Evolutionary conservation across 2,888 invertebrate genomes (phyloP).

Genomic region (Apotomis capreana): DNA sequence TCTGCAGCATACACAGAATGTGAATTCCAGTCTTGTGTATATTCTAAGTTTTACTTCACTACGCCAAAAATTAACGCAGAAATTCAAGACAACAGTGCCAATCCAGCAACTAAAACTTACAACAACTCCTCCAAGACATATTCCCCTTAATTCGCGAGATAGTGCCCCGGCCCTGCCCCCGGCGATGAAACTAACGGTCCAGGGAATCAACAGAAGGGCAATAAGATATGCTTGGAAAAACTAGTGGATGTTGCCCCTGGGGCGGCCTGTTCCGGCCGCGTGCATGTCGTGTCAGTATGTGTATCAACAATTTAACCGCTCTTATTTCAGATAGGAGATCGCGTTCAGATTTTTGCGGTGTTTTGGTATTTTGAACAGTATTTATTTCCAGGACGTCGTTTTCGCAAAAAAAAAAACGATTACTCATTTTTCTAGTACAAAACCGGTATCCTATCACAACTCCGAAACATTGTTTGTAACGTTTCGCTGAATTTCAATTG

Average conservation of each 20-base stretch:
- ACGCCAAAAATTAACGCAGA: slow-evolving; percentile 1
- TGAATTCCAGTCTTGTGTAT: background rate
- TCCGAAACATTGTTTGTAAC: too few relatives aligned
- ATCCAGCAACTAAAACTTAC: slow-evolving; percentile 37
- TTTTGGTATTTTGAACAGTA: background rate
- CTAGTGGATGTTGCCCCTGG: slow-evolving; percentile 77
- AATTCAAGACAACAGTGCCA: slow-evolving; percentile 9
- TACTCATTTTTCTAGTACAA: too few relatives aligned
- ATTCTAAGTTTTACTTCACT: background rate
- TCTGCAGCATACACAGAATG: background rate
- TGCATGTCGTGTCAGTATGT: background rate
- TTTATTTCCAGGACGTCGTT: too few relatives aligned
- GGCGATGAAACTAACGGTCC: slow-evolving; percentile 83
- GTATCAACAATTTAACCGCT: slow-evolving; percentile 24
- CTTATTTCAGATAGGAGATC: slow-evolving; percentile 11
- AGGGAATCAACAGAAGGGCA: slow-evolving; percentile 82
- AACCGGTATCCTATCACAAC: too few relatives aligned
- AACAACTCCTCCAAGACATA: slow-evolving; percentile 46
- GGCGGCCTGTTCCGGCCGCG: slow-evolving; percentile 59
- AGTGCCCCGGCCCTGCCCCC: slow-evolving; percentile 60
- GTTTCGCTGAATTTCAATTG: too few relatives aligned
- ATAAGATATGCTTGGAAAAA: slow-evolving; percentile 84
- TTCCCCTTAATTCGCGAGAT: slow-evolving; percentile 52
- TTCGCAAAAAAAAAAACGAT: too few relatives aligned
- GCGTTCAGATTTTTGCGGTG: background rate